These are phyloP conservation scores for Coluber constrictor DNA, from an alignment of 2,797 vertebrate species.

Conservation along the genomic window DNA sequence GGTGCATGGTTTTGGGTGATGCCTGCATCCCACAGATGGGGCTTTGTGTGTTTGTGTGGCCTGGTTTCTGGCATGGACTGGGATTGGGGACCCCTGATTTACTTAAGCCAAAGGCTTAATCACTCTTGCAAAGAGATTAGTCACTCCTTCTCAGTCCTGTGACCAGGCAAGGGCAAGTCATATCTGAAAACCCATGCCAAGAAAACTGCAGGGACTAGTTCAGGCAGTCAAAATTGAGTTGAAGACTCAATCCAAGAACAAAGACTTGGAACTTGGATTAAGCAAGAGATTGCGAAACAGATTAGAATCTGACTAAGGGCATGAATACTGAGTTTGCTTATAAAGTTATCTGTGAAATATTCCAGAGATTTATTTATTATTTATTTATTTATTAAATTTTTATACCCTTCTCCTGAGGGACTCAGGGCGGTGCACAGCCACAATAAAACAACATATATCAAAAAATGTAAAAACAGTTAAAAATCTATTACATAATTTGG, in stretches of 20 bases:
- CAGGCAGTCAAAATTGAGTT: neutral
- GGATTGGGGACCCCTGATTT: neutral
- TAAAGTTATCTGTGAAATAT: neutral
- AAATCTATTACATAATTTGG: no score
- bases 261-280: neutral
- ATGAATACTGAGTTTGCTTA: neutral
- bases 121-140: neutral
- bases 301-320: neutral
- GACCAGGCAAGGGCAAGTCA: neutral
- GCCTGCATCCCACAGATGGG: neutral
- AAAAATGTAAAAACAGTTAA: no score
- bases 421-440: no score
- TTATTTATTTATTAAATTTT: no score
- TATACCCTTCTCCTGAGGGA: no score
- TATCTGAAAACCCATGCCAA: neutral
- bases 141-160: neutral
- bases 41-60: neutral
- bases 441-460: no score
- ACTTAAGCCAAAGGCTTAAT: neutral
- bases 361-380: neutral
- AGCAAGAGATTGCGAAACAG: neutral
- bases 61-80: neutral
- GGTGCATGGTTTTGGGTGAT: neutral
- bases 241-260: neutral
- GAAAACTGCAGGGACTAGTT: neutral